These are phyloP conservation scores for Anarsia innoxiella DNA, from an alignment of 2,888 invertebrate genomes.

Conservation along the genomic window DNA sequence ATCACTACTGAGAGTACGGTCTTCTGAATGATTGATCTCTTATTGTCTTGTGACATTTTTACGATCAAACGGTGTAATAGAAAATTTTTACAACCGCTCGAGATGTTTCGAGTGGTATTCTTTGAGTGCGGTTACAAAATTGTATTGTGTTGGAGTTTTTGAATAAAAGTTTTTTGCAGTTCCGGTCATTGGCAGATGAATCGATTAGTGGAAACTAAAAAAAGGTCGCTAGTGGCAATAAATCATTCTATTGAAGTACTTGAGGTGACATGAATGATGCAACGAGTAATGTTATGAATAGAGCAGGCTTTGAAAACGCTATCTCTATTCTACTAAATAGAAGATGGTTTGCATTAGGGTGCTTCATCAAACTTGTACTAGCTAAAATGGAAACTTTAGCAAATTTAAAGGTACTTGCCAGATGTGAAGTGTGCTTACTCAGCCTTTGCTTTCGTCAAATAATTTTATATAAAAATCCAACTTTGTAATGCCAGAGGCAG, in stretches of 20 bases:
- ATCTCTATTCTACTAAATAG: background rate
- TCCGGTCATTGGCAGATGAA: constrained; percentile 60
- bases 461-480: background rate
- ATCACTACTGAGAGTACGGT: constrained; percentile 44
- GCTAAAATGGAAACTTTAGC: background rate
- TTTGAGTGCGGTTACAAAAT: constrained; percentile 8
- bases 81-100: constrained; percentile 41
- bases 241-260: constrained; percentile 24
- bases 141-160: constrained; percentile 31
- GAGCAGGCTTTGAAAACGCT: constrained; percentile 5
- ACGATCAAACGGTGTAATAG: constrained; percentile 54
- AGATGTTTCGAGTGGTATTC: constrained; percentile 34
- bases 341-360: background rate
- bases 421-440: too few relatives aligned
- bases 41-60: constrained; percentile 59
- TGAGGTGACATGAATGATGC: constrained; percentile 16
- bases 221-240: constrained; percentile 11
- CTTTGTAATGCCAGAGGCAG: background rate
- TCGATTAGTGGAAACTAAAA: constrained; percentile 31
- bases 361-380: background rate
- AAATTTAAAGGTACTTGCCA: too few relatives aligned
- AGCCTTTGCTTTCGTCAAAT: too few relatives aligned
- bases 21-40: constrained; percentile 64
- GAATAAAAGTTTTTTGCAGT: constrained; percentile 49
- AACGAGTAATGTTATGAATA: constrained; percentile 10